Evolutionary conservation across 2,797 vertebrate genomes (phyloP).

Genomic region (Allobates femoralis): DNA sequence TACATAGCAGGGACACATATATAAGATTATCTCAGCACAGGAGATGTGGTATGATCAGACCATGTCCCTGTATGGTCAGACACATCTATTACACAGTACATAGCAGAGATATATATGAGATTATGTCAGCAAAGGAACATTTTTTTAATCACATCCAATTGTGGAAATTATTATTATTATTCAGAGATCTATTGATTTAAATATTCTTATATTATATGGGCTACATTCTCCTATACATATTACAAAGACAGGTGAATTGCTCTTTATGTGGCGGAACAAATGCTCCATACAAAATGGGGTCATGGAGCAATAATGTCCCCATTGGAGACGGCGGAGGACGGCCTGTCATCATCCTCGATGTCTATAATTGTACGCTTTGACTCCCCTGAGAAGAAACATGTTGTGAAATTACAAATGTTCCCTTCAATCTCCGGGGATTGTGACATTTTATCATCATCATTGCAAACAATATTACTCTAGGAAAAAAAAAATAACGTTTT

Average conservation of each 20-base stretch:
- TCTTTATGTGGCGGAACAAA: background rate
- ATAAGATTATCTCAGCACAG: no score
- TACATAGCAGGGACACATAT: no score
- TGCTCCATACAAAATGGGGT: background rate
- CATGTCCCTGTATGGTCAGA: no score
- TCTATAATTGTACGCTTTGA: background rate
- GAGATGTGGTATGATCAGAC: no score
- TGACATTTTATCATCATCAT: slow-evolving; percentile 22
- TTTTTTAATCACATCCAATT: no score
- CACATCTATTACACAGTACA: no score
- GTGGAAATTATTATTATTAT: no score
- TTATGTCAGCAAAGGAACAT: no score
- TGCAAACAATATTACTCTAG: background rate
- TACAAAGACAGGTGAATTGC: background rate
- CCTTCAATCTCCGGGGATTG: slow-evolving; percentile 15
- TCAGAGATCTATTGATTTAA: no score
- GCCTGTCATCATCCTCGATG: background rate
- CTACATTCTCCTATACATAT: background rate
- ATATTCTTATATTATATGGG: background rate
- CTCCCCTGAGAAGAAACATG: slow-evolving; percentile 8
- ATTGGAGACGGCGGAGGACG: background rate
- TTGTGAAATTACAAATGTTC: slow-evolving; percentile 11
- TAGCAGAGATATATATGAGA: no score
- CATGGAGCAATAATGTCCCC: background rate
- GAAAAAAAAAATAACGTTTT: background rate